Percentiles rank a stretch among this genome's conserved stretches.
These are phyloP conservation scores for Corynorhinus townsendii DNA, from an alignment of 2,113 vertebrate genomes.

Conservation along the genomic window DNA sequence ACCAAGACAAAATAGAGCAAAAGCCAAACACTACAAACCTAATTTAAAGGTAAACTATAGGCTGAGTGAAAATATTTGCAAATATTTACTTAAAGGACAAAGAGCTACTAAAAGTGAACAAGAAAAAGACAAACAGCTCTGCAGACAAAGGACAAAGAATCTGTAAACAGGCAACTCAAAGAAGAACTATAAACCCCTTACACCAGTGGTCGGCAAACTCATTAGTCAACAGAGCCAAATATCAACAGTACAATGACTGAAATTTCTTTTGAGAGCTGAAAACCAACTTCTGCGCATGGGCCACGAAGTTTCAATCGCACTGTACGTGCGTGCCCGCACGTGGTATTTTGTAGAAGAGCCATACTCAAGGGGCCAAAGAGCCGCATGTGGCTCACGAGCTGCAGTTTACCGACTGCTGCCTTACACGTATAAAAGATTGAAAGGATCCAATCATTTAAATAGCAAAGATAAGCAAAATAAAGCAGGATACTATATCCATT, in stretches of 20 bases:
- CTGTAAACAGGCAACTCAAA: neutral
- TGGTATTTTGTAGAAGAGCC: no score
- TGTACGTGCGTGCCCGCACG: no score
- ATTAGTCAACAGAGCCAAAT: no score
- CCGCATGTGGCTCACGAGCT: no score
- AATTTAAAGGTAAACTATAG: neutral
- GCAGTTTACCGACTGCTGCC: no score
- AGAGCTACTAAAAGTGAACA: neutral
- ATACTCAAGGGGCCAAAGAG: no score
- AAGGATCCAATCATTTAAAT: neutral
- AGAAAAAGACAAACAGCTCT: neutral
- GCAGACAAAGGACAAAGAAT: neutral
- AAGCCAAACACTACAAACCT: neutral
- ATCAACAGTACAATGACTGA: no score
- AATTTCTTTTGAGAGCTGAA: no score
- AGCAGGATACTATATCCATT: neutral
- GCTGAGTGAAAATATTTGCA: constrained; percentile 19
- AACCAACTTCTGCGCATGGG: no score
- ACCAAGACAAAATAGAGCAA: neutral
- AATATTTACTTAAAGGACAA: constrained; percentile 31
- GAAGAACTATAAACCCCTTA: neutral
- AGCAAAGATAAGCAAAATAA: neutral
- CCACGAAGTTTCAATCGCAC: no score
- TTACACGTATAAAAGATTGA: neutral
- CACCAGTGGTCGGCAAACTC: neutral